Evolutionary conservation across 2,113 vertebrate genomes (phyloP), one percentile per base, ranked within the genome.

Genomic region (Centropristis striata): DNA sequence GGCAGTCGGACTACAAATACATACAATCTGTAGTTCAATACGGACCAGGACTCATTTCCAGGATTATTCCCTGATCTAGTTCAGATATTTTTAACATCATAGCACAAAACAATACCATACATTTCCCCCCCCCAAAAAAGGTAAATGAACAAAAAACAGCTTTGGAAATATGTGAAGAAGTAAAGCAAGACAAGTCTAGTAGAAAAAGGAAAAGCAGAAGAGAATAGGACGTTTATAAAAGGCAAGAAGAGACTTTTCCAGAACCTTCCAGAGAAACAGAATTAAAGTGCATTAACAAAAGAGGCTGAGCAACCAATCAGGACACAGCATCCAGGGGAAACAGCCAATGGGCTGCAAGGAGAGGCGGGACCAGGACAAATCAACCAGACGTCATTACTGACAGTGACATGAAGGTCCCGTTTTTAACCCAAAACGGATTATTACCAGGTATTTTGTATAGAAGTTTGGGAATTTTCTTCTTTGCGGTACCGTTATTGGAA

Each of bases 251-350:
- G 42, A 71, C 1, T 23, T 44, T 41, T 71, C 61, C 39, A 58
- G 59, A 87, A 61, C 55, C 54, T 65, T 83, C 49, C 66, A 80
- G 7, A 80, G 72, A 64, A 81, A 47, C 55, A 16, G 27, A 51
- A 32, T 72, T 80, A 86, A 86, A 88, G 86, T 86, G 80, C 80
- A 78, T 78, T 27, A 60, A 67, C 18, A 42, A 55, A 37, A 47
- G 27, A 78, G 63, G 47, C 72, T 1, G n/a, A 64, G 58, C 37
- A 14, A 71, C 69, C 68, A 71, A 78, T 71, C 55, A 61, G 14
- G 84, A 78, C 60, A 57, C 60, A 37, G 67, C 66, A 47, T 75
- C 15, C 28, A 8, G 57, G 37, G 41, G 6, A 2, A 32, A n/a
- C 21, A 37, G 39, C 68, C 65, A 32, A 23, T 11, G 50, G 20